A percentile compares a stretch with the other conserved stretches of the same genome.
Evolutionary conservation across 2,113 vertebrate species (phyloP).

Genomic region (Xiphorhynchus elegans): DNA sequence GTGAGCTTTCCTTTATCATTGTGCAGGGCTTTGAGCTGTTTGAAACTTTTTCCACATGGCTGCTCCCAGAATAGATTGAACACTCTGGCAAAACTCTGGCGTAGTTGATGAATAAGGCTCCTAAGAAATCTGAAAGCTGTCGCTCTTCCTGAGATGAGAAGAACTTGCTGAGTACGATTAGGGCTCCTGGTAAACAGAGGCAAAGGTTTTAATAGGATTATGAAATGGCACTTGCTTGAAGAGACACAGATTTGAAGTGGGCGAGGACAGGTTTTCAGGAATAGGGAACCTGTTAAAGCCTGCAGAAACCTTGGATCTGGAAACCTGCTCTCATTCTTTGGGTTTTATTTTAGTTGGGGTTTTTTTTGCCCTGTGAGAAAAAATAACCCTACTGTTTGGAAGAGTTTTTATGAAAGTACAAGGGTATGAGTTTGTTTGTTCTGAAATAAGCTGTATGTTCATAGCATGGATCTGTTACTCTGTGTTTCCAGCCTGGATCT

Average conservation of each 20-base stretch:
- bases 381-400: not conserved
- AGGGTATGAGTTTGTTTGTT: not conserved
- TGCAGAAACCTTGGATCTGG: not conserved
- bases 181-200: constrained; percentile 33
- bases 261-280: not conserved
- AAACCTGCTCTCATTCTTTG: not conserved
- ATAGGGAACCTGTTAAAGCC: not conserved
- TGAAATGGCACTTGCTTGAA: constrained; percentile 21
- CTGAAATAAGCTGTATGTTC: not conserved
- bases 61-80: constrained; percentile 57
- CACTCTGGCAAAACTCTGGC: constrained; percentile 28
- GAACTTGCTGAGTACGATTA: constrained; percentile 20
- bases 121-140: constrained; percentile 60
- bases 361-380: not conserved
- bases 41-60: constrained; percentile 64
- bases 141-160: not conserved
- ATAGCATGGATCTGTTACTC: not conserved
- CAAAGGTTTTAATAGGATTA: constrained; percentile 64
- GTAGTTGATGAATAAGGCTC: constrained; percentile 51
- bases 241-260: constrained; percentile 17
- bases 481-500: not conserved
- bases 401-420: not conserved
- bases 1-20: constrained; percentile 66
- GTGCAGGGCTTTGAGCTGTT: constrained; percentile 53
- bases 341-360: not conserved